Percentiles rank a stretch among this genome's conserved stretches.
phyloP scores from a whole-genome alignment of 2,113 vertebrate species.

The Saguinus midas region DNA sequence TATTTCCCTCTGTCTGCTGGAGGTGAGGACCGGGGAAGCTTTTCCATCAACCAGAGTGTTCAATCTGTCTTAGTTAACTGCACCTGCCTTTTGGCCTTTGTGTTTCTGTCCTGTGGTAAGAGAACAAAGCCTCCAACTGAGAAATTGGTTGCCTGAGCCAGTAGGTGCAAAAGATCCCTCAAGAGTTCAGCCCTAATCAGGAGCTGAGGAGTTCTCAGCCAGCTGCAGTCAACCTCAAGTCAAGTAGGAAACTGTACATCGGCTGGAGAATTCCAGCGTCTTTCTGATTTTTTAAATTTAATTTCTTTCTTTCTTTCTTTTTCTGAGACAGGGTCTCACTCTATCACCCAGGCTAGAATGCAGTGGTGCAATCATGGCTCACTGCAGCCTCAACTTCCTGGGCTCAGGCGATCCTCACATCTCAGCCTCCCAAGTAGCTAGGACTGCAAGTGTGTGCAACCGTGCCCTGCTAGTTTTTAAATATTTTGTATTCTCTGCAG shows the following conservation, averaged over 20 bases:
- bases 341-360: no score
- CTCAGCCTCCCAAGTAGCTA: no score
- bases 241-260: neutral
- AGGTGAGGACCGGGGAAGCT: neutral
- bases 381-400: no score
- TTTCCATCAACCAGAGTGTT: neutral
- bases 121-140: constrained; percentile 44
- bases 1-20: neutral
- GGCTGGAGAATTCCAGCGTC: neutral
- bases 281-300: neutral
- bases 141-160: neutral
- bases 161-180: neutral
- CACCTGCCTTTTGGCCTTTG: neutral
- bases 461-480: no score
- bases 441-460: no score
- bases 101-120: constrained; percentile 12
- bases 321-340: no score
- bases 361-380: no score
- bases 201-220: neutral
- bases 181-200: neutral
- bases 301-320: fast-evolving
- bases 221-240: neutral
- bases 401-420: no score
- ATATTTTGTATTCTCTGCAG: no score
- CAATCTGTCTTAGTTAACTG: neutral